A percentile compares a stretch with the other conserved stretches of the same genome.
phyloP scores from a whole-genome alignment of 2,888 invertebrate species.

The Nymphalis polychloros region DNA sequence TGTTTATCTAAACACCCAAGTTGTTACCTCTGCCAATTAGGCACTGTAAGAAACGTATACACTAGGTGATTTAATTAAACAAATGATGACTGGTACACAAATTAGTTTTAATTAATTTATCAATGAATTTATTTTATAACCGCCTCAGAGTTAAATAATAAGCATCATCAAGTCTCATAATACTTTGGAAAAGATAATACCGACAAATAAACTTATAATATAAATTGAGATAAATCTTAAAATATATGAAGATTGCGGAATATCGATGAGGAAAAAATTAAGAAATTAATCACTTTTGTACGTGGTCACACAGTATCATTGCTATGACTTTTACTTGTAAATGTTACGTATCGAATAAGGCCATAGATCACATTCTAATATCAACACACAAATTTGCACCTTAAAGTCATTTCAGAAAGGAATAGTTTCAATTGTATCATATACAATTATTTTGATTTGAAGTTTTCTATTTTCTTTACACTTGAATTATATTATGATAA shows the following conservation, averaged over 20 bases:
- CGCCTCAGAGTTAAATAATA: neutral
- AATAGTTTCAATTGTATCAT: neutral
- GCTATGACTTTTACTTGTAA: neutral
- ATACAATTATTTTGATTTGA: neutral
- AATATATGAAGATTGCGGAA: neutral
- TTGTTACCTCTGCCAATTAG: too few relatives aligned
- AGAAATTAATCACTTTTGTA: constrained; percentile 9
- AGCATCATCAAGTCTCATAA: neutral
- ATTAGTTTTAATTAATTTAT: too few relatives aligned
- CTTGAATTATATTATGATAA: constrained; percentile 8
- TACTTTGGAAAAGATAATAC: neutral
- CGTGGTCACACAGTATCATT: neutral
- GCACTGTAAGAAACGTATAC: too few relatives aligned
- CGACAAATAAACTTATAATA: neutral
- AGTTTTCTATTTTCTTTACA: constrained; percentile 17
- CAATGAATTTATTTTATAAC: neutral
- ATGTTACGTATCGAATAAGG: constrained; percentile 4
- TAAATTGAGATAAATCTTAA: neutral
- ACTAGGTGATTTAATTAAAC: too few relatives aligned
- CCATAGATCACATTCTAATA: neutral
- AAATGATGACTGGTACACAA: too few relatives aligned
- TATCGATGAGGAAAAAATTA: neutral
- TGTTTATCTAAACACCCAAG: too few relatives aligned
- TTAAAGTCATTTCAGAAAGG: neutral
- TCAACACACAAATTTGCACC: neutral